phyloP scores from a whole-genome alignment of 1,140 invertebrate species.

The Scylla paramamosain region DNA sequence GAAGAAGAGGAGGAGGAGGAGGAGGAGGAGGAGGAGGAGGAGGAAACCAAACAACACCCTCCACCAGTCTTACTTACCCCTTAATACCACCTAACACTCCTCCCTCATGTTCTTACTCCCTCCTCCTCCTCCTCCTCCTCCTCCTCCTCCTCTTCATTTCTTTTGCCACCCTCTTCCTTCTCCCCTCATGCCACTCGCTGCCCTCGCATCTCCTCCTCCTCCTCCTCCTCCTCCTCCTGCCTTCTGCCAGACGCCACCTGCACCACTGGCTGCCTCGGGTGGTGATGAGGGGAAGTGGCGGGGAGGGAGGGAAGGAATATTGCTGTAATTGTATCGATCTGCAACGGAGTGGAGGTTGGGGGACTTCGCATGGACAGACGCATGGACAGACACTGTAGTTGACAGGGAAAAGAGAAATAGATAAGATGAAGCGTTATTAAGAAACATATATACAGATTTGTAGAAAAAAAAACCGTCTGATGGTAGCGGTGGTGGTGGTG shows the following conservation, averaged over 20 bases:
- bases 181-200: neutral
- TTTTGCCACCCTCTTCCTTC: neutral
- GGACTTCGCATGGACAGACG: neutral
- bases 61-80: neutral
- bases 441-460: neutral
- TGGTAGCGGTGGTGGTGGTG: neutral
- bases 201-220: neutral
- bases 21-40: neutral
- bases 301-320: neutral
- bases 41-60: neutral
- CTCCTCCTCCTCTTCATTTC: neutral
- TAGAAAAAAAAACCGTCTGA: neutral
- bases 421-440: neutral
- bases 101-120: neutral
- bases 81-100: neutral
- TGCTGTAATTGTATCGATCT: neutral
- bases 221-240: no score
- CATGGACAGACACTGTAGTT: neutral
- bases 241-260: neutral
- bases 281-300: neutral
- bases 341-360: neutral
- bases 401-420: neutral
- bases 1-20: neutral
- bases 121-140: constrained; percentile 15
- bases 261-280: neutral